phyloP scores from a whole-genome alignment of 2,888 invertebrate species.

The Macrophya alboannulata region DNA sequence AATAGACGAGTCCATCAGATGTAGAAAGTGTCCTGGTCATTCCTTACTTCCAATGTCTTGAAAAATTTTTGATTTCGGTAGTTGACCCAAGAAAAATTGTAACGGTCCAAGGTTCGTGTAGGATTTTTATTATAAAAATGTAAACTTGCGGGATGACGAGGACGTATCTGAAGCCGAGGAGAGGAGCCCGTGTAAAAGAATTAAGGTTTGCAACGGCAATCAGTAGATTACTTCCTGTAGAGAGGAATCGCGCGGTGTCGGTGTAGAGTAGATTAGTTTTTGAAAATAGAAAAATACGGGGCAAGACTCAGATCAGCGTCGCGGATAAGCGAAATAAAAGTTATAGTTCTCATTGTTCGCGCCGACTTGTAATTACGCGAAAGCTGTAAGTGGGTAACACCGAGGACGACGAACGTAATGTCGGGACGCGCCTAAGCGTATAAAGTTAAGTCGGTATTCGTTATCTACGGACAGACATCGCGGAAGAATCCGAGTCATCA shows the following conservation, averaged over 20 bases:
- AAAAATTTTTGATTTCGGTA: background rate
- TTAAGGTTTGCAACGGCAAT: constrained; percentile 68
- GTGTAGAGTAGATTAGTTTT: constrained; percentile 52
- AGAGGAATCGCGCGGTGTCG: constrained; percentile 60
- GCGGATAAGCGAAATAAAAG: constrained; percentile 77
- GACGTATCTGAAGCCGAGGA: constrained; percentile 59
- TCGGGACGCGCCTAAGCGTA: constrained; percentile 54
- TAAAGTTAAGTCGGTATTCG: constrained; percentile 55
- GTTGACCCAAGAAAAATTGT: background rate
- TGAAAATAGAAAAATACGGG: constrained; percentile 49
- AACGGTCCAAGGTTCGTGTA: no score
- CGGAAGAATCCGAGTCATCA: constrained; percentile 63
- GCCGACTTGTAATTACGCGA: constrained; percentile 76
- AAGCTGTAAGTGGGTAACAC: constrained; percentile 55
- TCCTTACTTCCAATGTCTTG: background rate
- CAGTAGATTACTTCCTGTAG: constrained; percentile 72
- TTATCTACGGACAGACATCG: constrained; percentile 53
- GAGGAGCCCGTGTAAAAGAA: constrained; percentile 61
- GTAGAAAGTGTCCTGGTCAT: background rate
- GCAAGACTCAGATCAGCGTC: constrained; percentile 68
- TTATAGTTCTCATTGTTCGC: constrained; percentile 77
- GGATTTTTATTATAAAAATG: background rate
- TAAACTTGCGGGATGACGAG: constrained; percentile 64
- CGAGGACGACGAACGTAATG: constrained; percentile 38
- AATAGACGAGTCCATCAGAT: background rate